phyloP scores from a whole-genome alignment of 2,888 invertebrate species.

The Dichetophora obliterata region DNA sequence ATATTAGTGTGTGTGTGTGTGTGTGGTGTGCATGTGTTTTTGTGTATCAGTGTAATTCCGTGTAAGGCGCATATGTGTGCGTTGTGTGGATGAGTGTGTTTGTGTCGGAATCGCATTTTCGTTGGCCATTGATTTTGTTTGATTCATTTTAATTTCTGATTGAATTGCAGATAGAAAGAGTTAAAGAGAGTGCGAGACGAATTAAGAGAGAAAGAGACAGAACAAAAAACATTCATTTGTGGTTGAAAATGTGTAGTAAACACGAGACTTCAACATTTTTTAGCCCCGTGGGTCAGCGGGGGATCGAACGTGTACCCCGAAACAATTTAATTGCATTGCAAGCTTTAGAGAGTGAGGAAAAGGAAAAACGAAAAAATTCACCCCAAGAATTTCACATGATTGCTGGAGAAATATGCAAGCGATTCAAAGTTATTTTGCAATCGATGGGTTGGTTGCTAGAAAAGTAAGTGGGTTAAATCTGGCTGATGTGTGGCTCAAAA shows the following conservation, averaged over 20 bases:
- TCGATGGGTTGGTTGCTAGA: background rate
- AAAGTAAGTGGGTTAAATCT: too few relatives aligned
- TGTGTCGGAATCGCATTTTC: conserved; percentile 22
- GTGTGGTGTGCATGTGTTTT: background rate
- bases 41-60: background rate
- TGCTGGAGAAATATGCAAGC: background rate
- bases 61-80: conserved; percentile 10
- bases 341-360: conserved; percentile 13
- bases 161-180: conserved; percentile 19
- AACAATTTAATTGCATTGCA: conserved; percentile 12
- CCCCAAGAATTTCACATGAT: conserved; percentile 21
- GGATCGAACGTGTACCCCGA: background rate
- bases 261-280: background rate
- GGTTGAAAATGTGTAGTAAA: conserved; percentile 9
- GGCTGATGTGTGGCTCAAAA: too few relatives aligned
- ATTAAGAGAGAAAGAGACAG: background rate
- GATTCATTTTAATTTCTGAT: conserved; percentile 32
- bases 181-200: background rate
- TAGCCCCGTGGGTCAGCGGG: background rate
- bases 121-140: conserved; percentile 20
- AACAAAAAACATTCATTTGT: background rate
- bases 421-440: background rate
- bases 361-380: background rate
- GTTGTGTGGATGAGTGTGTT: background rate
- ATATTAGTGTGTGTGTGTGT: background rate